Evolutionary conservation across 2,113 vertebrate genomes (phyloP).

Genomic region (Cyanistes caeruleus): DNA sequence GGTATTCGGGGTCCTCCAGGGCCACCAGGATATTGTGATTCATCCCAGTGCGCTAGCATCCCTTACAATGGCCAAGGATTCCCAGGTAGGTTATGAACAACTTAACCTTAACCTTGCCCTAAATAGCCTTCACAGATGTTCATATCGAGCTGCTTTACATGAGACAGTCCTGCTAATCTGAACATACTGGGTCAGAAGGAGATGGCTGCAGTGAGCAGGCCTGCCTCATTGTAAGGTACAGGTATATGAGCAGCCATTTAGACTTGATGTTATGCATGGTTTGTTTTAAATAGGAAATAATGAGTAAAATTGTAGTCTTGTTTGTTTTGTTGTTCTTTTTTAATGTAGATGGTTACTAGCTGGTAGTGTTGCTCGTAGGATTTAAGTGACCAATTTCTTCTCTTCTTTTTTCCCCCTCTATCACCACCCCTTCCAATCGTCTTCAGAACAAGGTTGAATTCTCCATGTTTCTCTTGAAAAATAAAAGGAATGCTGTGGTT

Average conservation of each 20-base stretch:
- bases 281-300: not conserved
- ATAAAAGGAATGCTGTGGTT: constrained; percentile 67
- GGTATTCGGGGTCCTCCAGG: constrained; percentile 90
- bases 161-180: not conserved
- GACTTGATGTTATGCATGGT: not conserved
- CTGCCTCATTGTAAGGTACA: not conserved
- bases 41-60: constrained; percentile 95
- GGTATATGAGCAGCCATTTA: not conserved
- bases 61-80: constrained; percentile 98
- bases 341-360: not conserved
- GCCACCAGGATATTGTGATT: constrained; percentile 95
- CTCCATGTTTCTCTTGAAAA: constrained; percentile 61
- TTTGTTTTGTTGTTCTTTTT: not conserved
- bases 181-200: not conserved
- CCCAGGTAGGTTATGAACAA: constrained; percentile 81
- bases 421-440: constrained; percentile 25
- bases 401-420: constrained; percentile 38
- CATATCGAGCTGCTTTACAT: not conserved
- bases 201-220: not conserved
- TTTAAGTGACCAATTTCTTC: constrained; percentile 66
- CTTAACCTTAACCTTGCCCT: not conserved
- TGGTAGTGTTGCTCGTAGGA: constrained; percentile 34
- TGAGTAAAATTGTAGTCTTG: not conserved
- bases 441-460: constrained; percentile 71
- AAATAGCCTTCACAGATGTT: constrained; percentile 1